A percentile compares a stretch with the other conserved stretches of the same genome.
These are phyloP conservation scores for Bubo scandiacus DNA, from an alignment of 2,113 vertebrate genomes.

Conservation along the genomic window DNA sequence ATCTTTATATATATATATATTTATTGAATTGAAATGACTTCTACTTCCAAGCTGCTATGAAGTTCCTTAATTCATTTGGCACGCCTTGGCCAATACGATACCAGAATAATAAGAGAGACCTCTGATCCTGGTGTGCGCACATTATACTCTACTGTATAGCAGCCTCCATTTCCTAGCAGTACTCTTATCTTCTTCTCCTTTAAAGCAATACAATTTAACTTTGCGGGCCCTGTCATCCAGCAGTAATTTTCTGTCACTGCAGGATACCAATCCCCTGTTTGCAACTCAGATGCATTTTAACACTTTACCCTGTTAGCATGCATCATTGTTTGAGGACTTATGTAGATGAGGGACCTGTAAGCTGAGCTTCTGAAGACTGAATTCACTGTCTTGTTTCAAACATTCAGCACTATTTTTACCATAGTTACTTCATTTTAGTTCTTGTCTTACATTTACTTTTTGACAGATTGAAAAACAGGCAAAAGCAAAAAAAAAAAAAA, in stretches of 20 bases:
- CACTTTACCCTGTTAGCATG: background rate
- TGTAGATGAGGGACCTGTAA: background rate
- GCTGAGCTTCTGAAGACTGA: background rate
- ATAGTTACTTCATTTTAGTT: background rate
- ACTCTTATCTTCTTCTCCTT: background rate
- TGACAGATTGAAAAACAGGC: background rate
- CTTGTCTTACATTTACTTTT: background rate
- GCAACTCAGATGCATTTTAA: background rate
- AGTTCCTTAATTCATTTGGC: slow-evolving; percentile 40
- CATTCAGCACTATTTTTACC: background rate
- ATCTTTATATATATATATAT: background rate
- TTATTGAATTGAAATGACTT: slow-evolving; percentile 13
- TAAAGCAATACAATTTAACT: background rate
- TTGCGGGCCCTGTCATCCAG: background rate
- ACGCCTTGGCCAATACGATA: background rate
- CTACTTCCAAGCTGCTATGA: background rate
- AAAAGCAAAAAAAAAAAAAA: background rate
- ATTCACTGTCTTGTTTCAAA: background rate
- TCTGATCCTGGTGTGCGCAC: background rate
- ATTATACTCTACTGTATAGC: background rate
- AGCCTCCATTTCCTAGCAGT: background rate
- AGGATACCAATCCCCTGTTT: slow-evolving; percentile 6
- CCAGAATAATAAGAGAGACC: background rate
- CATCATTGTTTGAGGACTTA: background rate
- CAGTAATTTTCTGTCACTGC: slow-evolving; percentile 42